Conservation (phyloP, 2,113 vertebrate species). For the Gymnorhina tibicen region DNA sequence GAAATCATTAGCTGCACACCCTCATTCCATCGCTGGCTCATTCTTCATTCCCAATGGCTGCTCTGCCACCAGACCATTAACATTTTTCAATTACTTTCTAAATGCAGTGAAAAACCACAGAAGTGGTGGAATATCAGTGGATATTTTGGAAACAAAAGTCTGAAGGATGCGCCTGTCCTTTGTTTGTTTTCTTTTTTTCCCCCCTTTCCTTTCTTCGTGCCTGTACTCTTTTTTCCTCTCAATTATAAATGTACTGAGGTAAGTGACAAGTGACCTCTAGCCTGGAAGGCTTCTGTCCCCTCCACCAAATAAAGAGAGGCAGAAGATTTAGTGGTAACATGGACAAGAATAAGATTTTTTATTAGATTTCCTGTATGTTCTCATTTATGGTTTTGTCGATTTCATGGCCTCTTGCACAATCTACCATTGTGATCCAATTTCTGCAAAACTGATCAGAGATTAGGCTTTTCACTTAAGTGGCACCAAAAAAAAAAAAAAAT, state of each 20-base stretch:
- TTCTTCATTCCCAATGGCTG: conserved; percentile 71
- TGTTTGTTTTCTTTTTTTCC: not conserved
- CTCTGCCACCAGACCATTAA: conserved; percentile 67
- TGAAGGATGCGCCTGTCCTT: conserved; percentile 1
- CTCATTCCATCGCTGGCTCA: conserved; percentile 54
- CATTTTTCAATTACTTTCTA: conserved; percentile 71
- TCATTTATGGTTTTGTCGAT: conserved; percentile 25
- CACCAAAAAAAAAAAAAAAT: not conserved
- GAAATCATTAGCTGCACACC: conserved; percentile 75
- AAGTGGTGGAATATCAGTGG: conserved; percentile 37
- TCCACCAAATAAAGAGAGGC: conserved; percentile 8
- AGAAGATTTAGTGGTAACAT: not conserved
- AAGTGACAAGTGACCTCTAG: not conserved
- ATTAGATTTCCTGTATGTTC: not conserved
- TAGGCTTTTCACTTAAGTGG: conserved; percentile 1
- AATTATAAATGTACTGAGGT: not conserved
- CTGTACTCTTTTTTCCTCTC: not conserved
- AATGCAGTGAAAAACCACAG: conserved; percentile 52
- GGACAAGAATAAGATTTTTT: not conserved
- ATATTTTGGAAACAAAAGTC: conserved; percentile 37
- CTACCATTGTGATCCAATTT: not conserved
- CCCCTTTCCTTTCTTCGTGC: not conserved
- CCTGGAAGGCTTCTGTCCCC: not conserved
- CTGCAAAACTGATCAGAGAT: conserved; percentile 31
- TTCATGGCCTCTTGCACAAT: not conserved